These are phyloP conservation scores for Rhea americana DNA, from an alignment of 2,113 vertebrate species.

Conservation along the genomic window DNA sequence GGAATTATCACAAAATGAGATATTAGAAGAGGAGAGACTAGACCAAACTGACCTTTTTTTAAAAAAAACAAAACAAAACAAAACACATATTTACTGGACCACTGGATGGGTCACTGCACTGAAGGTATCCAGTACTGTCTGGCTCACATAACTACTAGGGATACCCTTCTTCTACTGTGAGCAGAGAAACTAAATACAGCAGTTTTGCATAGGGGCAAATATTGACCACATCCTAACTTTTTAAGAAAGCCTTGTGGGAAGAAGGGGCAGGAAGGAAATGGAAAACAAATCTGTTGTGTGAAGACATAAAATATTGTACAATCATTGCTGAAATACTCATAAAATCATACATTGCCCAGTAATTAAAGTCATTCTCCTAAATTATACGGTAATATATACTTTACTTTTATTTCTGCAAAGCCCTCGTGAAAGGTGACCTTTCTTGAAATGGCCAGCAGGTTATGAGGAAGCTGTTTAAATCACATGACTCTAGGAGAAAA, in stretches of 20 bases:
- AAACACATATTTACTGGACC: neutral
- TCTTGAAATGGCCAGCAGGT: neutral
- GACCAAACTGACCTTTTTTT: neutral
- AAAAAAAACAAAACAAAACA: neutral
- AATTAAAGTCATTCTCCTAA: neutral
- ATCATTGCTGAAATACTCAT: neutral
- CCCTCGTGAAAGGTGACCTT: neutral
- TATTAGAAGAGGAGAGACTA: neutral
- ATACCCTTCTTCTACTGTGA: neutral
- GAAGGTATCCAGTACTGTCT: neutral
- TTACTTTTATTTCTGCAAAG: neutral
- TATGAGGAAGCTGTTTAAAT: neutral
- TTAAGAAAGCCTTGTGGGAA: neutral
- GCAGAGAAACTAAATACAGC: accelerated
- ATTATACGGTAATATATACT: neutral
- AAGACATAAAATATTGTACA: neutral
- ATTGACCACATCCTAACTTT: neutral
- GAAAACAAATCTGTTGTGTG: neutral
- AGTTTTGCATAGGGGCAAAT: neutral
- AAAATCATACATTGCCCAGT: neutral
- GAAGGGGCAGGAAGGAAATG: neutral
- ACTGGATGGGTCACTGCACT: neutral
- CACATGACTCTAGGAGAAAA: neutral
- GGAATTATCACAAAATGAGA: neutral
- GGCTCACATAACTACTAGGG: neutral